Conservation (phyloP, 2,113 vertebrate species). For the Lycocorax pyrrhopterus region DNA sequence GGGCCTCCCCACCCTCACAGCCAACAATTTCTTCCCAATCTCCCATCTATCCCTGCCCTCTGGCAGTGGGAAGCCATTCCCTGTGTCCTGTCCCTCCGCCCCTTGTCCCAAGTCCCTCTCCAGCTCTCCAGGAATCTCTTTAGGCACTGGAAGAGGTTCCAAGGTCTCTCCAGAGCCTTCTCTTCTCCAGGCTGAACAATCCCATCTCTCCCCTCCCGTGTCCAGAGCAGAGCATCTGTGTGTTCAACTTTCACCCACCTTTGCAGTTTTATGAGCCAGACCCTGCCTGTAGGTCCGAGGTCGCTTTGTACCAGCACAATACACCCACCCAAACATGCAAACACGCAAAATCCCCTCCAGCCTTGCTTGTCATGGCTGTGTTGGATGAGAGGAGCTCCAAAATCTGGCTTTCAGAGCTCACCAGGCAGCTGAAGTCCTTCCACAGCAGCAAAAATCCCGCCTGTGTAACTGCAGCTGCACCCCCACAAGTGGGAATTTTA, state of each 20-base stretch:
- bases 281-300: fast-evolving
- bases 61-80: not conserved
- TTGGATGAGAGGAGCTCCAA: not conserved
- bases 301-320: no score
- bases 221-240: not conserved
- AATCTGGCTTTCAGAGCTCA: not conserved
- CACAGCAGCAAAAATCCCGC: not conserved
- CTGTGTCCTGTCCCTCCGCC: not conserved
- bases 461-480: not conserved
- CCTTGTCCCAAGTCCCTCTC: not conserved
- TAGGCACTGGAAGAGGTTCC: not conserved
- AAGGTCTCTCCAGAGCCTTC: not conserved
- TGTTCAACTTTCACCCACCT: not conserved
- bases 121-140: not conserved
- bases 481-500: not conserved
- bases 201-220: not conserved
- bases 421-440: not conserved
- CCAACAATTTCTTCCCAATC: fast-evolving
- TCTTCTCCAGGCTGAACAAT: not conserved
- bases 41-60: no score
- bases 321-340: not conserved
- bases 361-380: not conserved
- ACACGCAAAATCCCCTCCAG: not conserved
- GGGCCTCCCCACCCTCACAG: not conserved
- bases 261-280: not conserved